A percentile compares a stretch with the other conserved stretches of the same genome.
Conservation (phyloP, 2,113 vertebrate genomes). For the Poeciliopsis occidentalis region DNA sequence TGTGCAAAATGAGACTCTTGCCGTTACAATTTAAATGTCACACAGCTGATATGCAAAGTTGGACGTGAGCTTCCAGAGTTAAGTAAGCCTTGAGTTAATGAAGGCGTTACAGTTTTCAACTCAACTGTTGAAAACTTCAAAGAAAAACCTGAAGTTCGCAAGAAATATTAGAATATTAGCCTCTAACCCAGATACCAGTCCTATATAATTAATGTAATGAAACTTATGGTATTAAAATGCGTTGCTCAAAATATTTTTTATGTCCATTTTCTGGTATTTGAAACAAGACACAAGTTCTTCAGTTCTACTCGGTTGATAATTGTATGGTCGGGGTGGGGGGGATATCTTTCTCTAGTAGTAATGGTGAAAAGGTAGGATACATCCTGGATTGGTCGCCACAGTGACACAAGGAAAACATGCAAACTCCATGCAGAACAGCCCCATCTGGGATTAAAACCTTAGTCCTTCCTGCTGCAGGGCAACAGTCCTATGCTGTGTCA, state of each 20-base stretch:
- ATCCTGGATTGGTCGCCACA: background rate
- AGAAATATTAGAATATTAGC: background rate
- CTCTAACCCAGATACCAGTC: background rate
- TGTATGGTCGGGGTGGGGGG: background rate
- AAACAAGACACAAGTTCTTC: background rate
- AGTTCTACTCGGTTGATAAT: background rate
- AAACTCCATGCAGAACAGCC: background rate
- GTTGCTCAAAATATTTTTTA: background rate
- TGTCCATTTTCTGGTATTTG: background rate
- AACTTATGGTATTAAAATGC: background rate
- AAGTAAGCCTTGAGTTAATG: background rate
- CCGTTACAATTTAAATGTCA: constrained; percentile 50
- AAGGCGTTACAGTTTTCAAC: constrained; percentile 1
- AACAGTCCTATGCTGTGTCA: background rate
- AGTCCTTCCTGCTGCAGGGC: background rate
- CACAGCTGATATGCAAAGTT: constrained; percentile 59
- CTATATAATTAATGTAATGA: constrained; percentile 2
- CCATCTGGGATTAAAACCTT: background rate
- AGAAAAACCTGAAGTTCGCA: too few relatives aligned
- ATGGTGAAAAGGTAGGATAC: background rate
- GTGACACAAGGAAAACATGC: background rate
- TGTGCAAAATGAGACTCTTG: background rate
- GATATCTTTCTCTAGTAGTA: background rate
- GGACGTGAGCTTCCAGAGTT: background rate
- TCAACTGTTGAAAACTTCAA: background rate